Evolutionary conservation across 2,797 vertebrate species (phyloP), one percentile per base, ranked within the genome.

Genomic region (Microchirus variegatus): DNA sequence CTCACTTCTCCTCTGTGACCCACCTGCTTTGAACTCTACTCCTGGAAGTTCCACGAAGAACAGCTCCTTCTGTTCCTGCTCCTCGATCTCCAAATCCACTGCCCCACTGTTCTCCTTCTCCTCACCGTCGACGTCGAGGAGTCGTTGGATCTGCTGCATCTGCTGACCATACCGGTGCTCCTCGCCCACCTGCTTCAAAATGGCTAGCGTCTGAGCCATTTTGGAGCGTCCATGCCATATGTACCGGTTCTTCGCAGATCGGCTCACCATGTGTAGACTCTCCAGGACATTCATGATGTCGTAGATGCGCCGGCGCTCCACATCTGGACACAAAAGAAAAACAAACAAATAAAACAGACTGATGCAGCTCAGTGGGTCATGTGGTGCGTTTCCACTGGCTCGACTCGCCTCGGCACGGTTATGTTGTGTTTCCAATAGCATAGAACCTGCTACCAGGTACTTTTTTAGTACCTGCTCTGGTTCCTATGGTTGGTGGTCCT

Each of bases 241-340:
- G 52, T 99, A 98, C 79, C 93, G 94, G 91, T 98, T 99, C 84
- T 98, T 99, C 35, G 96, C 97, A 0, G 97, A 92, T 41, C 96
- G 95, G 89, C 96, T 98, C 76, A 99, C 97, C 96, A 99, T 98
- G 81, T 98, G 95, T 14, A 99, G 92, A 67, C 97, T 98, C 91
- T 99, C 97, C 2, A 99, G 88, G 13, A 99, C 97, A 0, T 99
- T 99, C 92, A 99, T 95, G 18, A 99, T 98, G 65, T 99, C 96
- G 0, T 99, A 99, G 76, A 99, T 98, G 19, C 97, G 95, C 2
- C 98, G 88, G 0, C 96, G 96, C 54, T 99, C 96, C 37, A 98
- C 95, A 11, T 85, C 97, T 99, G 80, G 1, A 55, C 19, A 5
- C 44, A 44, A 0, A 0, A 13, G 31, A 48, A 5, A 9, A 26